These are phyloP conservation scores for Tinea pellionella DNA, from an alignment of 2,888 invertebrate genomes.

Conservation along the genomic window DNA sequence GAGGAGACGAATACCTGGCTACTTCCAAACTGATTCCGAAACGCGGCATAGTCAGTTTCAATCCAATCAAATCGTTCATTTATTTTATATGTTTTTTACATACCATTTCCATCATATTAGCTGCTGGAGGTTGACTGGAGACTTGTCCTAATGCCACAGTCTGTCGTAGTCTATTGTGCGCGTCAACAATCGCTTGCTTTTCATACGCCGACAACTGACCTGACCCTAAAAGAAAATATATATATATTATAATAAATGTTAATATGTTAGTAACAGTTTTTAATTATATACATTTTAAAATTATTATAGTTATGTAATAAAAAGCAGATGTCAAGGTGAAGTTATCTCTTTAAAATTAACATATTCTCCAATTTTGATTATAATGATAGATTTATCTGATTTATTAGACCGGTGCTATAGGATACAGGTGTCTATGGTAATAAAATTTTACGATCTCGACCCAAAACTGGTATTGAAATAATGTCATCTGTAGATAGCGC, in stretches of 20 bases:
- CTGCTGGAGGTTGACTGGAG: constrained; percentile 79
- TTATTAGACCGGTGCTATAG: constrained; percentile 29
- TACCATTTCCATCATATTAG: constrained; percentile 90
- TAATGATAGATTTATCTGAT: constrained; percentile 35
- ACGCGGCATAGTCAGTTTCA: too few relatives aligned
- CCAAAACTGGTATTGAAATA: constrained; percentile 52
- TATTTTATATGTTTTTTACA: too few relatives aligned
- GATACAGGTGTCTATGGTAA: constrained; percentile 48
- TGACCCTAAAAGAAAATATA: constrained; percentile 52
- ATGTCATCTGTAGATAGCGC: constrained; percentile 22
- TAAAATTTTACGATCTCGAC: constrained; percentile 59
- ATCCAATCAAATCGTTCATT: too few relatives aligned
- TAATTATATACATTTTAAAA: too few relatives aligned
- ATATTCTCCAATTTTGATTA: constrained; percentile 1
- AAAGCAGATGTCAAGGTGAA: constrained; percentile 27
- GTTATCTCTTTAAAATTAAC: not conserved
- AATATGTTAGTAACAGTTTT: too few relatives aligned
- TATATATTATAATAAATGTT: not conserved
- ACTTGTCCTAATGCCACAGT: constrained; percentile 83
- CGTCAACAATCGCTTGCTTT: constrained; percentile 80
- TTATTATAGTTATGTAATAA: constrained; percentile 9
- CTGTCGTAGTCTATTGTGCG: constrained; percentile 84
- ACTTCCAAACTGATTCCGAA: too few relatives aligned
- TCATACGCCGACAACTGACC: constrained; percentile 78
- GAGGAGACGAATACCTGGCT: too few relatives aligned